Conservation (phyloP, 1,140 invertebrate species). For the Orussus abietinus region DNA sequence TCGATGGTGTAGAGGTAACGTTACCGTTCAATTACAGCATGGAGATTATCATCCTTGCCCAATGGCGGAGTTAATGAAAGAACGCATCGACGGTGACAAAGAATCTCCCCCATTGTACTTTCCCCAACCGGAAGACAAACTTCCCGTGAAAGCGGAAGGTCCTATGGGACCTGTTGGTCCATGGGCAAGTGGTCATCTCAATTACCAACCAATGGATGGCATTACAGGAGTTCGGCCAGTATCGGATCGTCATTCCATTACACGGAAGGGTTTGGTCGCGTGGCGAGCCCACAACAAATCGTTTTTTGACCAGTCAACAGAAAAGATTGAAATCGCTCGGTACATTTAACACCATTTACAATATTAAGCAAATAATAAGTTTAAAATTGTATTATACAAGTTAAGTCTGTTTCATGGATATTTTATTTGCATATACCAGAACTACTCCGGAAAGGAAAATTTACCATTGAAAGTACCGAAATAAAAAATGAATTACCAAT, state of each 20-base stretch:
- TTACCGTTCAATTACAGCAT: no score
- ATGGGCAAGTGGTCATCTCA: constrained; percentile 65
- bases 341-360: no score
- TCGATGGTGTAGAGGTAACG: no score
- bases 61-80: constrained; percentile 12
- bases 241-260: constrained; percentile 70
- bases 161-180: constrained; percentile 58
- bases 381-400: no score
- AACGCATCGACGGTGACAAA: constrained; percentile 8
- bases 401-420: no score
- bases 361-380: no score
- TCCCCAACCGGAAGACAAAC: constrained; percentile 54
- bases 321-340: constrained; percentile 17
- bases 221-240: constrained; percentile 67
- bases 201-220: constrained; percentile 64
- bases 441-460: no score
- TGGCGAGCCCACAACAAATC: constrained; percentile 64
- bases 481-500: no score
- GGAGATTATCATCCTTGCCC: constrained; percentile 13
- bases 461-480: no score
- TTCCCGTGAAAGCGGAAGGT: constrained; percentile 42
- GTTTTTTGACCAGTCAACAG: constrained; percentile 53
- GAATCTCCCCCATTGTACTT: constrained; percentile 52
- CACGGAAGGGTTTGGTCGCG: constrained; percentile 64
- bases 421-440: no score